Conservation (phyloP, 2,888 invertebrate species). For the Xestia rhomboidea region DNA sequence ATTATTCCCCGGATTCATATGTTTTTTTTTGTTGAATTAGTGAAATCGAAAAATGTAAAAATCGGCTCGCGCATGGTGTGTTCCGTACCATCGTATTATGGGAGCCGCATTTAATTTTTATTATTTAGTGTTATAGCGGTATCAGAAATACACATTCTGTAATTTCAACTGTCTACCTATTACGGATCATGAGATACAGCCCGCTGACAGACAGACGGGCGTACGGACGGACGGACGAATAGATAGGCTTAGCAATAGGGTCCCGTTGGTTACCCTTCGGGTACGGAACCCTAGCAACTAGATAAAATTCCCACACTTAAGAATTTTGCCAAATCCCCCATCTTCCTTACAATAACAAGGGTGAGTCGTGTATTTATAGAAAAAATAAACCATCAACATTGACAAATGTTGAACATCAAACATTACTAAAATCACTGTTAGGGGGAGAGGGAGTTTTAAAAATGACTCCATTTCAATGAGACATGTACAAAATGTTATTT, state of each 20-base stretch:
- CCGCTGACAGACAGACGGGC: too few relatives aligned
- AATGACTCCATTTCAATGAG: slow-evolving; percentile 82
- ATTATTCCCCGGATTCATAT: neutral
- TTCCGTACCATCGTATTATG: too few relatives aligned
- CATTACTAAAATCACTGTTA: slow-evolving; percentile 71
- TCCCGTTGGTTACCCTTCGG: too few relatives aligned
- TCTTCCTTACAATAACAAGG: slow-evolving; percentile 47
- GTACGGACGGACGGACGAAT: too few relatives aligned
- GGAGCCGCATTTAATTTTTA: too few relatives aligned
- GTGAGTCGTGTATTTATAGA: slow-evolving; percentile 67
- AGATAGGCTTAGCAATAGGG: too few relatives aligned
- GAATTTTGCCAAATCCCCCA: slow-evolving; percentile 58
- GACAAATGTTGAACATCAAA: slow-evolving; percentile 84
- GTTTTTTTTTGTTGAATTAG: neutral
- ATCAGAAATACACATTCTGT: too few relatives aligned
- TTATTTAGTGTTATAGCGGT: too few relatives aligned
- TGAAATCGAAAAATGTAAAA: neutral
- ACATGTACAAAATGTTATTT: slow-evolving; percentile 80
- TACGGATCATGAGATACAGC: too few relatives aligned
- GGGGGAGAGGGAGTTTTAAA: slow-evolving; percentile 80
- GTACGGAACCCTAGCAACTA: too few relatives aligned
- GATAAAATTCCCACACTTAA: slow-evolving; percentile 51
- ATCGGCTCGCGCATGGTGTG: too few relatives aligned
- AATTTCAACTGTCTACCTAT: too few relatives aligned
- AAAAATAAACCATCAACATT: slow-evolving; percentile 79